Evolutionary conservation across 2,888 invertebrate genomes (phyloP), one percentile per base, ranked within the genome.

Genomic region (Meloe dianella): DNA sequence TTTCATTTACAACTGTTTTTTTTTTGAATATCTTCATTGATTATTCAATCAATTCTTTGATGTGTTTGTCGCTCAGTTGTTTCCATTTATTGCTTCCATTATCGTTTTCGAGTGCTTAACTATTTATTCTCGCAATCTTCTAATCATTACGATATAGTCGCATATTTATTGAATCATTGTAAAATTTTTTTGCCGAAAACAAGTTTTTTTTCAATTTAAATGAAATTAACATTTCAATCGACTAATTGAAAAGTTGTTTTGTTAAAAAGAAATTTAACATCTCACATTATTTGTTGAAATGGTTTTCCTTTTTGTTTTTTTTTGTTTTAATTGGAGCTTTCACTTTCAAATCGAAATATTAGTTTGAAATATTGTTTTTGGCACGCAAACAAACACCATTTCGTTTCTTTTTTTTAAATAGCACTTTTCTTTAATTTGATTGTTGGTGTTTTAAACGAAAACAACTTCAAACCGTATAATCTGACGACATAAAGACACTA

Each of bases 21-120:
- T 3, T n/a, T 41, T 8, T 7, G 17, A 41, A 10, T 17, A 17
- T n/a, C 3, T 41, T 41, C 41, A 41, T 41, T 41, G 41, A 41
- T 41, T 41, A 41, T 8, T 41, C n/a, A 41, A 41, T 41, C 41
- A 41, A 41, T 41, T 41, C 41, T 41, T 41, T 41, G 8, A 41
- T 1, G 17, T 41, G 41, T 41, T 41, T 41, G n/a, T 12, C 41
- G 41, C 10, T 12, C 14, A 14, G 14, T 12, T 35, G 41, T 8
- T n/a, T 41, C 41, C 41, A 41, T 41, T 35, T 35, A 35, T 12
- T 35, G 41, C 17, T n/a, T 41, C 41, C 41, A 41, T 41, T 41
- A 41, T 17, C 5, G n/a, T 12, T 17, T 7, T 41, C n/a, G 17
- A 41, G 41, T 41, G 41, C 12, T 41, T 17, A n/a, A 41, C n/a